Conservation (phyloP, 2,113 vertebrate species). For the Galemys pyrenaicus region DNA sequence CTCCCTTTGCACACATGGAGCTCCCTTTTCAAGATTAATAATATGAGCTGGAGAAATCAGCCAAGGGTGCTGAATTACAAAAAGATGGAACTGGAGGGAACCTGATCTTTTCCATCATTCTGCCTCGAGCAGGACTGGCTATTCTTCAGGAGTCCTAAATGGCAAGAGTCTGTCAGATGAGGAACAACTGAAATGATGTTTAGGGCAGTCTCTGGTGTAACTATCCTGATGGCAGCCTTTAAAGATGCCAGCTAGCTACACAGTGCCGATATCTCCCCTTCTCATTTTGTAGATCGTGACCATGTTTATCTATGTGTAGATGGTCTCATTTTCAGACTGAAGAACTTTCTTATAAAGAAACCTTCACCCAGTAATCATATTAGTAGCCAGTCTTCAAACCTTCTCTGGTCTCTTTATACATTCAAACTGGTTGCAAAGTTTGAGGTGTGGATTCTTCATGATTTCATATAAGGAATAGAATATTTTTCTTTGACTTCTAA, state of each 20-base stretch:
- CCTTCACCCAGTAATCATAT: neutral
- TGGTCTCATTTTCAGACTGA: constrained; percentile 18
- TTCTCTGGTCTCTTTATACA: constrained; percentile 10
- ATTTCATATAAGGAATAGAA: neutral
- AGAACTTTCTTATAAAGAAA: constrained; percentile 34
- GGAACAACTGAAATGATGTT: neutral
- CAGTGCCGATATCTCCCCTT: neutral
- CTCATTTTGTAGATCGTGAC: neutral
- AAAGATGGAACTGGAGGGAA: constrained; percentile 11
- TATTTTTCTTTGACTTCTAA: constrained; percentile 1
- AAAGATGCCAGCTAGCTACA: neutral
- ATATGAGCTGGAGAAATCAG: constrained; percentile 36
- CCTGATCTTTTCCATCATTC: constrained; percentile 43
- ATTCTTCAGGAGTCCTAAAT: neutral
- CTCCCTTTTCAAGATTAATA: constrained; percentile 64
- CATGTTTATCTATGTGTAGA: neutral
- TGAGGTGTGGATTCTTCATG: neutral
- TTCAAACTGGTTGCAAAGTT: neutral
- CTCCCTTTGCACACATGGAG: constrained; percentile 57
- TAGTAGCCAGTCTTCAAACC: neutral
- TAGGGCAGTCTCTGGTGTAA: neutral
- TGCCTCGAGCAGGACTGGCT: neutral
- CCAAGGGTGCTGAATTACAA: constrained; percentile 53
- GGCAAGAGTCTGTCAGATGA: constrained; percentile 10
- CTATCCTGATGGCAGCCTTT: neutral